Conservation (phyloP, 2,113 vertebrate species). For the Emydocephalus ijimae region DNA sequence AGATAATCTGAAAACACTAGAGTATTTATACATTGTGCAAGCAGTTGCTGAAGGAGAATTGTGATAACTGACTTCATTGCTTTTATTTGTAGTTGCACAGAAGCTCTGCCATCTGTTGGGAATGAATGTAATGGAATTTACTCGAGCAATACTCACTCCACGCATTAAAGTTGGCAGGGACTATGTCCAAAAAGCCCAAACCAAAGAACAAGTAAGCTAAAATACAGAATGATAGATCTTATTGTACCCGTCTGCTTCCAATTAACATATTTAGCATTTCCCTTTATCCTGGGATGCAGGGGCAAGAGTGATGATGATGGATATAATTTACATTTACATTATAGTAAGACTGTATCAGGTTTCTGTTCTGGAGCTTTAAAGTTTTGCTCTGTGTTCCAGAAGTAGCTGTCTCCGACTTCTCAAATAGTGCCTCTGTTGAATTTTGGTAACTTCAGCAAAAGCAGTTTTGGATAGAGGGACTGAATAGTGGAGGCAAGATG, state of each 20-base stretch:
- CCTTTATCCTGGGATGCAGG: no score
- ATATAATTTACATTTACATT: neutral
- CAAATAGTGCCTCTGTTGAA: neutral
- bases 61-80: neutral
- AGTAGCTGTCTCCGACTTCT: neutral
- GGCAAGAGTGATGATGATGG: neutral
- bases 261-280: neutral
- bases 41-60: neutral
- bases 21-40: neutral
- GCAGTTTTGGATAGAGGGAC: neutral
- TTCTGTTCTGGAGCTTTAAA: neutral
- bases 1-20: neutral
- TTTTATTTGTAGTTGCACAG: constrained; percentile 82
- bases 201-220: constrained; percentile 90
- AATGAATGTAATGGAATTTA: constrained; percentile 98
- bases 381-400: neutral
- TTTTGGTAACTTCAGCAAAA: neutral
- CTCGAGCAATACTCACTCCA: constrained; percentile 92
- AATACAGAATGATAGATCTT: neutral
- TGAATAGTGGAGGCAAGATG: neutral
- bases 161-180: constrained; percentile 98
- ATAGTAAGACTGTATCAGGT: neutral
- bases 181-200: constrained; percentile 98
- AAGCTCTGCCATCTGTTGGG: constrained; percentile 96
- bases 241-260: neutral